Conservation (phyloP, 2,113 vertebrate genomes). For the Todiramphus saurophagus region DNA sequence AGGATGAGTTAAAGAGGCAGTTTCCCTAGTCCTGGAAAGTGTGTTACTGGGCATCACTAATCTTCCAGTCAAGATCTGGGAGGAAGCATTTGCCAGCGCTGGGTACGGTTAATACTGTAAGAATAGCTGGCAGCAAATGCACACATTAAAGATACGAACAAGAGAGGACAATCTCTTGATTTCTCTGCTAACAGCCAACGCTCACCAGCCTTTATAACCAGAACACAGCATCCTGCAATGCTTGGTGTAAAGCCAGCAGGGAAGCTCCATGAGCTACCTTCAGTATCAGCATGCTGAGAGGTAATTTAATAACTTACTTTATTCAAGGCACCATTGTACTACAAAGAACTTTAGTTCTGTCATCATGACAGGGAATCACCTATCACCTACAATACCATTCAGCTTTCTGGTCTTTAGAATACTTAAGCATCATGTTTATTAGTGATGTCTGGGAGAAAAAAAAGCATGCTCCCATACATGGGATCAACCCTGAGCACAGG, state of each 20-base stretch:
- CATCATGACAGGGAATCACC: background rate
- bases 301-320: background rate
- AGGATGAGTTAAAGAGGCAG: background rate
- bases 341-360: background rate
- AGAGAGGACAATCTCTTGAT: background rate
- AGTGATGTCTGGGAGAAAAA: background rate
- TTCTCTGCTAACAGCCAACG: background rate
- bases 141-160: background rate
- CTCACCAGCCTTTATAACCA: background rate
- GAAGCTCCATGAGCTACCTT: background rate
- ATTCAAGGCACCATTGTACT: background rate
- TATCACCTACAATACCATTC: background rate
- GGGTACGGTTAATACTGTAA: background rate
- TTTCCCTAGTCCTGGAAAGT: background rate
- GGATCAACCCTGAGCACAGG: accelerated
- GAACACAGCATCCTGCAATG: background rate
- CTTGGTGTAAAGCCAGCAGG: background rate
- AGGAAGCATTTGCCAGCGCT: background rate
- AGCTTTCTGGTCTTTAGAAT: background rate
- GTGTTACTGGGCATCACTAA: background rate
- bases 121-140: background rate
- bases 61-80: background rate
- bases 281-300: background rate
- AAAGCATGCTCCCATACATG: background rate
- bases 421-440: background rate